phyloP scores from a whole-genome alignment of 2,797 vertebrate genomes.

The Merluccius polli region DNA sequence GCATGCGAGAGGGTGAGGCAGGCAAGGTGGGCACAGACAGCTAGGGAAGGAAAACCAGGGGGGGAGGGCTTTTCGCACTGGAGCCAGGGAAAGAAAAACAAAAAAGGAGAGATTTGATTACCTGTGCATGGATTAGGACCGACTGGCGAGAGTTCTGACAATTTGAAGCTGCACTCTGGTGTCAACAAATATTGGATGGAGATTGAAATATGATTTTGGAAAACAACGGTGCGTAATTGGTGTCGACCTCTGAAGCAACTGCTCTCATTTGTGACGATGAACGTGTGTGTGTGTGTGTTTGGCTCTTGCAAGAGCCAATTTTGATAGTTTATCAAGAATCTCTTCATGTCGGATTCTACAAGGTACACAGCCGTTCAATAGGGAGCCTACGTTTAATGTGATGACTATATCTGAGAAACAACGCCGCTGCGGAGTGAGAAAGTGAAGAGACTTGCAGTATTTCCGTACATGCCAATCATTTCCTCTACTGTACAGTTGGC shows the following conservation, averaged over 20 bases:
- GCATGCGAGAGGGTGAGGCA: not conserved
- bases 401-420: not conserved
- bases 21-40: not conserved
- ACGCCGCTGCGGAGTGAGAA: not conserved
- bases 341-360: not conserved
- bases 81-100: not conserved
- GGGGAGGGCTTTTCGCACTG: not conserved
- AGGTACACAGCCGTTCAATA: not conserved
- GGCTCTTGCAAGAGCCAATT: not conserved
- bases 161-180: not conserved
- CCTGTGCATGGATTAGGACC: not conserved
- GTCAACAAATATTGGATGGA: not conserved
- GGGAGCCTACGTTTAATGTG: not conserved
- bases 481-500: not conserved
- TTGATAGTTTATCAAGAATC: not conserved
- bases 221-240: not conserved
- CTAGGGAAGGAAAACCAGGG: not conserved
- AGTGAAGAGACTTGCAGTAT: not conserved
- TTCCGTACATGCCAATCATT: not conserved
- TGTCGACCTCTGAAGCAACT: not conserved
- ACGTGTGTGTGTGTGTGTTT: not conserved
- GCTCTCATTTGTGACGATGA: not conserved
- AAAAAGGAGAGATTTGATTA: not conserved
- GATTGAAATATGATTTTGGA: not conserved
- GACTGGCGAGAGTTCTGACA: not conserved